Percentiles rank a stretch among this genome's conserved stretches.
phyloP scores from a whole-genome alignment of 2,888 invertebrate genomes.

The Metalampra italica region DNA sequence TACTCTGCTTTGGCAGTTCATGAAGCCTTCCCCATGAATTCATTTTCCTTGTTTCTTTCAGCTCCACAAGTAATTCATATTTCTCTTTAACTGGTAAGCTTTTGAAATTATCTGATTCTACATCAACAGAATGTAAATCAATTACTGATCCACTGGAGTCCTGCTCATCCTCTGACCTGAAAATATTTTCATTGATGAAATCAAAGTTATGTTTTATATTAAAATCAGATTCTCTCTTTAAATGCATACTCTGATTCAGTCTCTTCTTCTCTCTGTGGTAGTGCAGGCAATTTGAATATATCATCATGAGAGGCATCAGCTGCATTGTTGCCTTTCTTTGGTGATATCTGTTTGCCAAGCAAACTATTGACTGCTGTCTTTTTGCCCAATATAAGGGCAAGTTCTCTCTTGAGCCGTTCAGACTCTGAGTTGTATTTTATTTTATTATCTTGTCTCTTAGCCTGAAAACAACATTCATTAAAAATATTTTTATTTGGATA shows the following conservation, averaged over 20 bases:
- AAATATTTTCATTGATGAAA: conserved; percentile 1
- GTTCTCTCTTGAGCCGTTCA: conserved; percentile 84
- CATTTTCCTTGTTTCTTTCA: conserved; percentile 94
- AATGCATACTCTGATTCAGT: conserved; percentile 70
- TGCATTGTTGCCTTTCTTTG: conserved; percentile 46
- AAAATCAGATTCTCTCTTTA: background rate
- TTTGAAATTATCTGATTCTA: conserved; percentile 88
- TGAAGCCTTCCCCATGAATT: conserved; percentile 92
- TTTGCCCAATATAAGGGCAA: conserved; percentile 85
- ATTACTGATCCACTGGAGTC: conserved; percentile 58
- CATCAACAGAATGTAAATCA: conserved; percentile 88
- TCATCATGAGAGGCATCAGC: conserved; percentile 60
- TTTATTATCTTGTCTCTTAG: conserved; percentile 86
- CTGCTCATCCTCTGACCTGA: conserved; percentile 64
- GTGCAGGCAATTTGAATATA: conserved; percentile 82
- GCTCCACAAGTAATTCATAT: conserved; percentile 93
- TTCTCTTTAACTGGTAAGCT: conserved; percentile 92
- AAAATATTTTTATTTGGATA: too few species aligned
- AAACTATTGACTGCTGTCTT: conserved; percentile 87
- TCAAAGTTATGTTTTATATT: background rate
- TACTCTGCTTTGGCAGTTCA: conserved; percentile 87
- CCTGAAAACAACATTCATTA: conserved; percentile 64
- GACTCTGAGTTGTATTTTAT: conserved; percentile 84
- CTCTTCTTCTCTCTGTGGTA: conserved; percentile 49
- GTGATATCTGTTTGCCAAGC: conserved; percentile 75